Base-by-base conservation (phyloP, 2,888 invertebrate species). In the Drosophila formosana region DNA sequence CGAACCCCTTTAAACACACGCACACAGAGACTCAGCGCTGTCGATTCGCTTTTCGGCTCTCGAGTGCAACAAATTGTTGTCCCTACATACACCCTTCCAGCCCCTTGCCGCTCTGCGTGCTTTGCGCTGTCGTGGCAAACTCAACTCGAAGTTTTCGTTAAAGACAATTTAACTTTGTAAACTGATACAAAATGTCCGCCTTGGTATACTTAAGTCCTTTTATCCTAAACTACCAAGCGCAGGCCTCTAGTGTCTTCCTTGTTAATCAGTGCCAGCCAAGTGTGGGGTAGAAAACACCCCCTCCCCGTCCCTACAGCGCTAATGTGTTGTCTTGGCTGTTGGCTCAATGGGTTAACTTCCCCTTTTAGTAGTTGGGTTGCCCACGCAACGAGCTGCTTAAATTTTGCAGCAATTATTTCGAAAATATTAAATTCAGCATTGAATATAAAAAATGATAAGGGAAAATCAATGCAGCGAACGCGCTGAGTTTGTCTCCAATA, bases 111-210 rank as follows among this genome's bases (percentile, higher is more conserved):
- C 49, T 66, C 32, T 41, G 8, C 32, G 23, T 30, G 28, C 49
- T 63, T 30, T 41, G 7, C 25, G 30, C 43, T 43, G 37, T 51
- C 41, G 28, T 64, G 67, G 53, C 66, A 79, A 79, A 79, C 67
- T 72, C 68, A 53, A 55, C 66, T 67, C 78, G 28, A 86, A 80
- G 70, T 88, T 88, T 85, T 81, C 87, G 85, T 85, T 88, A 77
- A 83, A 85, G 85, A 85, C 85, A 85, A 85, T 85, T 85, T 85
- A 88, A 85, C 85, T 85, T 85, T 85, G 88, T 79, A 85, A 85
- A 88, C 85, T 88, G 87, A 87, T 87, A 84, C 83, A 84, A 84
- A 84, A 72, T 84, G 88, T 82, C 77, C 88, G 82, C 80, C 82
- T 60, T 70, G 82, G 85, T 75, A 73, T 74, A 74, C 87, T 82